Percentiles rank a stretch among this genome's conserved stretches.
Conservation (phyloP, 1,140 invertebrate species). For the Triops cancriformis region DNA sequence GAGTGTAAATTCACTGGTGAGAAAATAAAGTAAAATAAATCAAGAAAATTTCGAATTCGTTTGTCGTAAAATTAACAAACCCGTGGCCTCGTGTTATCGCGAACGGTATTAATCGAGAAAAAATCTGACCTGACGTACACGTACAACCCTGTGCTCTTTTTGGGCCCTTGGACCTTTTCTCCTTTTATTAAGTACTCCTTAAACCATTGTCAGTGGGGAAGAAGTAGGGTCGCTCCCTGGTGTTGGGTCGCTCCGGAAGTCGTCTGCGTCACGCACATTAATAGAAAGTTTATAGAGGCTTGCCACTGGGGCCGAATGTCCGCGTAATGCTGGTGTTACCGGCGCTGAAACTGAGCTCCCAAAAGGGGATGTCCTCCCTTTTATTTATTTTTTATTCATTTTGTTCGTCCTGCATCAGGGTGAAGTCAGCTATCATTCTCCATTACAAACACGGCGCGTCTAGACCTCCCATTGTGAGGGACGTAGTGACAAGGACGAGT, state of each 20-base stretch:
- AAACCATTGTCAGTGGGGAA: neutral
- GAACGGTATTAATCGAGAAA: too few relatives aligned
- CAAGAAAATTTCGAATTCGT: too few relatives aligned
- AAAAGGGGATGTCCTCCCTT: neutral
- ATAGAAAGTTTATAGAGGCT: neutral
- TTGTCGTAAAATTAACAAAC: too few relatives aligned
- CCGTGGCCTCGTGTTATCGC: too few relatives aligned
- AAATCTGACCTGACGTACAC: too few relatives aligned
- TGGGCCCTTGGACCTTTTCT: neutral
- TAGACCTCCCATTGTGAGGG: neutral
- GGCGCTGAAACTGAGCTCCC: neutral
- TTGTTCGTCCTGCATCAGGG: neutral
- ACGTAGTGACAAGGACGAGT: neutral
- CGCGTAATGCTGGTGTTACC: neutral
- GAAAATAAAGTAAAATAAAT: too few relatives aligned
- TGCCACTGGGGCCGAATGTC: neutral
- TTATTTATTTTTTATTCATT: neutral
- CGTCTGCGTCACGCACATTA: constrained; percentile 1
- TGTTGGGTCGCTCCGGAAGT: neutral
- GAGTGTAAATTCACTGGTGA: too few relatives aligned
- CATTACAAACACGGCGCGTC: neutral
- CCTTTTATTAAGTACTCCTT: neutral
- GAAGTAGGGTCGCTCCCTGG: neutral
- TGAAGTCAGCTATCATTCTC: neutral
- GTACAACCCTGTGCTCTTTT: too few relatives aligned